A percentile compares a stretch with the other conserved stretches of the same genome.
Conservation (phyloP, 2,797 vertebrate genomes). For the Eulemur rubriventer region DNA sequence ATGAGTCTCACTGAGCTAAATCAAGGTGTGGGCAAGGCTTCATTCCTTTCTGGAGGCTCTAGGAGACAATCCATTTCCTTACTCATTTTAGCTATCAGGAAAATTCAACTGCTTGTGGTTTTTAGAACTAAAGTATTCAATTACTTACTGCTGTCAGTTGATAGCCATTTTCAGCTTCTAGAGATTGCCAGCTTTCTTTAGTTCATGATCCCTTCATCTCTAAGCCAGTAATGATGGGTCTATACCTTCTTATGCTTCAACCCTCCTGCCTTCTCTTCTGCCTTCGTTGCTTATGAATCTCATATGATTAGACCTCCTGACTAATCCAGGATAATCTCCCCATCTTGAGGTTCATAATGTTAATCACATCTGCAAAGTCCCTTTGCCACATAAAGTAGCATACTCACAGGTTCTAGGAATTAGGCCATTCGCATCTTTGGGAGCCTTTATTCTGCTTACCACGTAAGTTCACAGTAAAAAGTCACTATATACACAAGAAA, state of each 20-base stretch:
- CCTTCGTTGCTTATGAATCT: background rate
- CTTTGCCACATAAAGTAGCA: background rate
- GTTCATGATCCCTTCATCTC: background rate
- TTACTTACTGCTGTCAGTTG: background rate
- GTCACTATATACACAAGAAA: background rate
- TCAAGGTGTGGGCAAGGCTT: background rate
- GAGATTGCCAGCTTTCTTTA: background rate
- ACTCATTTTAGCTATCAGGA: background rate
- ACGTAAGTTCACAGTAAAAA: background rate
- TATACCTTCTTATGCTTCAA: background rate
- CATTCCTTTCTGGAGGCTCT: background rate
- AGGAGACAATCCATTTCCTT: background rate
- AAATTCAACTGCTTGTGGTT: background rate
- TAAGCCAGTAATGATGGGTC: background rate
- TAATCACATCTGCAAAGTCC: background rate
- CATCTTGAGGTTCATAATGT: background rate
- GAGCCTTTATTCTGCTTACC: background rate
- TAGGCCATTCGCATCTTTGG: background rate
- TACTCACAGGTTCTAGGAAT: background rate
- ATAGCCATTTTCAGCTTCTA: background rate
- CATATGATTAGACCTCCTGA: background rate
- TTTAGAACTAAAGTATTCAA: no score
- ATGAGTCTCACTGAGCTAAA: background rate
- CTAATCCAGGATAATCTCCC: background rate
- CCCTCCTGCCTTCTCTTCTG: background rate